phyloP scores from a whole-genome alignment of 2,113 vertebrate genomes.

The Malurus elegans region DNA sequence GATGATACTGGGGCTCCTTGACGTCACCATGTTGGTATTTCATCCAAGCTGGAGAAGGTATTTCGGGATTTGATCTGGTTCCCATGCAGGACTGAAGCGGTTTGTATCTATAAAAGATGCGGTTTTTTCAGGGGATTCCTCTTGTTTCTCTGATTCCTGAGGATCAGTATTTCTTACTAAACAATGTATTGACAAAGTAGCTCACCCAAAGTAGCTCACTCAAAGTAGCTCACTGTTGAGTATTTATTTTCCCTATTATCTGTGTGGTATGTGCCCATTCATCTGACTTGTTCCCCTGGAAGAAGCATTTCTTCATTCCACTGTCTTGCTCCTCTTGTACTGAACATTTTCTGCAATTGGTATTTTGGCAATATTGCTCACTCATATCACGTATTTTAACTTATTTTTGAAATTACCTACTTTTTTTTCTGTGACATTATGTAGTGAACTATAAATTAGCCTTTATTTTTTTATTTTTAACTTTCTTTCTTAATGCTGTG shows the following conservation, averaged over 20 bases:
- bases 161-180: neutral
- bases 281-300: neutral
- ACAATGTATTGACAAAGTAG: neutral
- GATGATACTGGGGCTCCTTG: neutral
- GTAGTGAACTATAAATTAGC: slow-evolving; percentile 8
- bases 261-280: neutral
- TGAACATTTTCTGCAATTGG: neutral
- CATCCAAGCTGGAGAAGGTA: neutral
- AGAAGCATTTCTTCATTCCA: neutral
- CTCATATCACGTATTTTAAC: neutral
- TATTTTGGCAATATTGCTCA: neutral
- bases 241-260: neutral
- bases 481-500: neutral
- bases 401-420: neutral
- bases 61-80: neutral
- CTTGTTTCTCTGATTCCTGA: neutral
- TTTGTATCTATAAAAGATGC: neutral
- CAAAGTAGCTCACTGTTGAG: neutral
- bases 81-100: neutral
- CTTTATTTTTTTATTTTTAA: slow-evolving; percentile 24
- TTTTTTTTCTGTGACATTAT: neutral
- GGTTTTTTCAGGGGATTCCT: neutral
- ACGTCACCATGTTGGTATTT: neutral
- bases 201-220: neutral
- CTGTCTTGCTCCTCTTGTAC: neutral